phyloP scores from a whole-genome alignment of 2,797 vertebrate genomes.

The Galagoides demidoff region DNA sequence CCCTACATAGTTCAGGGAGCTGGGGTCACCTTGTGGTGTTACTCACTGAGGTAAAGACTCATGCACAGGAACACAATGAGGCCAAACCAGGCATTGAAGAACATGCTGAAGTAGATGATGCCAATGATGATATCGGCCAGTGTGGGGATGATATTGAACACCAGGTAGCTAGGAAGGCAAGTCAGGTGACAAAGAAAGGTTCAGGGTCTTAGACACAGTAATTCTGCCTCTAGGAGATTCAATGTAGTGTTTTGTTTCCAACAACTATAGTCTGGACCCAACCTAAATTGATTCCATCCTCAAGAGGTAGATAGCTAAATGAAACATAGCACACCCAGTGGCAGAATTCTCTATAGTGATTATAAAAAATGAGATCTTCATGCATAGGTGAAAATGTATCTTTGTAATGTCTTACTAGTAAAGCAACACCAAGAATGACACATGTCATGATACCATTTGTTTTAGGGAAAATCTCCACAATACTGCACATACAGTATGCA shows the following conservation, averaged over 20 bases:
- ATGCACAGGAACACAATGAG: conserved; percentile 98
- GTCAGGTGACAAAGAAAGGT: not conserved
- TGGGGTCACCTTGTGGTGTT: not conserved
- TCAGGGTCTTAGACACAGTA: not conserved
- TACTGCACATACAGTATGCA: not conserved
- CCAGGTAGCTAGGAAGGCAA: conserved; percentile 92
- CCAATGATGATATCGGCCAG: conserved; percentile 95
- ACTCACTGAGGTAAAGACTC: conserved; percentile 96
- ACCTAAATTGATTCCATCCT: not conserved
- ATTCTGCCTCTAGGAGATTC: not conserved
- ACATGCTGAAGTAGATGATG: conserved; percentile 94
- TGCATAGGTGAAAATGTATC: not conserved
- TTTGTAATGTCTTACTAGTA: not conserved
- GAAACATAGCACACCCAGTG: not conserved
- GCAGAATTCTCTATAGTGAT: not conserved
- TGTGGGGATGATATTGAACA: conserved; percentile 97
- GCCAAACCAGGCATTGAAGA: conserved; percentile 98
- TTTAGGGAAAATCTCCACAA: not conserved
- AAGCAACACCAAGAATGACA: not conserved
- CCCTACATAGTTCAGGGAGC: not conserved
- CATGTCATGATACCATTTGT: not conserved
- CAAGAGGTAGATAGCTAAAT: not conserved
- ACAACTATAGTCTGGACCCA: not conserved
- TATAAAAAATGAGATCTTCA: not conserved
- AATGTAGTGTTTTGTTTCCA: not conserved